Base-by-base conservation (phyloP, 2,113 vertebrate genomes). In the Amia ocellicauda region DNA sequence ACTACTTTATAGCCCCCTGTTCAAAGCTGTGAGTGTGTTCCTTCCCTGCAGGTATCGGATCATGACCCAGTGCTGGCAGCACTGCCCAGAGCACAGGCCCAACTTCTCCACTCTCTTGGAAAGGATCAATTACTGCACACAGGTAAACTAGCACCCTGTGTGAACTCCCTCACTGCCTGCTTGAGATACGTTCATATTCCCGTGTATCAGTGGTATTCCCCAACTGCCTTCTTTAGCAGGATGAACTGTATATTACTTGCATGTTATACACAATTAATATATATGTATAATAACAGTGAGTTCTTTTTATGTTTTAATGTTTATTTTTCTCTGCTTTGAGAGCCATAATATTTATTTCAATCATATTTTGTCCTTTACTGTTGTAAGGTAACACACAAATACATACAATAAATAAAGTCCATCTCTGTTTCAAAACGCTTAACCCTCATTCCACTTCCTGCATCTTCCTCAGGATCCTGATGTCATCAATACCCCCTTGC, bases 61-160 rank as follows among this genome's bases (percentile, higher is more conserved):
- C 79, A 95, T 94, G 94, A 97, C 92, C 20, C 92, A 94, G 71
- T 97, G 93, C 74, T 98, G 95, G 94, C 93, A 95, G 77, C 93
- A 98, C 62, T 92, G 90, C 76, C 92, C 92, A 0, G 93, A 97
- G 68, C 90, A 93, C 63, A 79, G 92, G 22, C 93, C 93, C 53
- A 88, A 90, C 80, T 97, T 97, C 80, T 89, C 90, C 11, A 93
- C 91, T 19, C 93, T 95, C 69, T 80, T 93, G 80, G 92, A 95
- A 69, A 92, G 87, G 72, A 92, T 97, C 70, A 92, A 91, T 31
- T 94, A 93, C 54, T 94, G 92, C 68, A 93, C 91, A 70, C 94
- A 95, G 93, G 93, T 95, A 87, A 60, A 36, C 3, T 14, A 9
- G 13, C 20, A 0, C 42, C 67, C 7, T 22, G 10, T 51, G 57